Base-by-base conservation (phyloP, 2,797 vertebrate genomes). In the Eremophila alpestris region DNA sequence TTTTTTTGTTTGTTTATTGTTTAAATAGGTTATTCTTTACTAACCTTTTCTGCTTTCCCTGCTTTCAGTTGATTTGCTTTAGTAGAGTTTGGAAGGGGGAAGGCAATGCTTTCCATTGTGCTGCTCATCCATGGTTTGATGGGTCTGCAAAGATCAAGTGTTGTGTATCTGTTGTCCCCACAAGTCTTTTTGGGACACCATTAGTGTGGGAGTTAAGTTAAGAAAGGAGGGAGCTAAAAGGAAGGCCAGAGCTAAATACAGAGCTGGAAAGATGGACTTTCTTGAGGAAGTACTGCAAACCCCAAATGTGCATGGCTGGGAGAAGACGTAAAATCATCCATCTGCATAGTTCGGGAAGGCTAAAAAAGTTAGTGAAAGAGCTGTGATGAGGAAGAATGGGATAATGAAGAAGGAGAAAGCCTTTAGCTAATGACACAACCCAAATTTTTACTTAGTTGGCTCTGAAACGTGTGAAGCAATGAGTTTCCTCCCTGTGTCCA, bases 11-110 rank as follows among this genome's bases (percentile, higher is more conserved):
- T 76, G 18, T 85, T 87, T 92, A 24, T 89, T 87, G 60, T 77
- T 94, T 93, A 48, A 82, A 89, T 68, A 59, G 26, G 32, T 85
- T 95, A 71, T 95, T 89, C 52, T 93, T 95, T 89, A 92, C 46
- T 91, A 82, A 87, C 1, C 1, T 93, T 90, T 96, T 87, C 71
- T 95, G 92, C 87, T 96, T 94, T 95, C 71, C 89, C 71, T 92
- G 90, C 87, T 75, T 93, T 93, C 62, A 52, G 1, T 43, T 89
- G 78, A 30, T 94, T 90, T 95, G 92, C 79, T 89, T 27, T 87
- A 85, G 68, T 77, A 89, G 84, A 60, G 34, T 80, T 94, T 87
- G 76, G 85, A 89, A 92, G 52, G 71, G 86, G 29, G 38, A 78
- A 77, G 41, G 67, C 46, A 70, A 52, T 32, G 29, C 54, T 40